Percentiles rank a stretch among this genome's conserved stretches.
Conservation (phyloP, 2,113 vertebrate genomes). For the Paramisgurnus dabryanus region DNA sequence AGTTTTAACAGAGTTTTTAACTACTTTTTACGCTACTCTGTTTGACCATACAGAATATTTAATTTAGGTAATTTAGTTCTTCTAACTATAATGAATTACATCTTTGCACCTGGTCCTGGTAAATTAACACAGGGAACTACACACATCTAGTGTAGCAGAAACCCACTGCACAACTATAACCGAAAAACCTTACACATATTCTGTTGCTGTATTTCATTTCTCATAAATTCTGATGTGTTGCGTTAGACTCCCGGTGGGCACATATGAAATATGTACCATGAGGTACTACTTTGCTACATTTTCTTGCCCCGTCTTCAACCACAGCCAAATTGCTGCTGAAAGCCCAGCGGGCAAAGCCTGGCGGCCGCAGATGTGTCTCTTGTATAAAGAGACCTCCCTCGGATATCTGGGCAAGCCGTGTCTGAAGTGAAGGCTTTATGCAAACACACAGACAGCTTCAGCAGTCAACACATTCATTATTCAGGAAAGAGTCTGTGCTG, state of each 20-base stretch:
- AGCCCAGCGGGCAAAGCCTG: slow-evolving; percentile 31
- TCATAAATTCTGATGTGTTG: slow-evolving; percentile 36
- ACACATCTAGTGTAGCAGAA: not conserved
- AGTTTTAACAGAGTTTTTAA: not conserved
- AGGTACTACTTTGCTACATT: slow-evolving; percentile 39
- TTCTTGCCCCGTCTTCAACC: slow-evolving; percentile 33
- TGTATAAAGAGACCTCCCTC: slow-evolving; percentile 48
- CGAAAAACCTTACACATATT: not conserved
- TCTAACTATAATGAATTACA: no score
- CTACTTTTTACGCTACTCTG: no score
- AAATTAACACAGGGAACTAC: not conserved
- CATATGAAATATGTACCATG: slow-evolving; percentile 34
- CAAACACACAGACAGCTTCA: slow-evolving; percentile 52
- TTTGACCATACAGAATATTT: no score
- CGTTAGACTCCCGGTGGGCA: slow-evolving; percentile 29
- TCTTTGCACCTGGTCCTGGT: not conserved
- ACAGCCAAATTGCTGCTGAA: slow-evolving; percentile 33
- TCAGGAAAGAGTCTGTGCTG: slow-evolving; percentile 41
- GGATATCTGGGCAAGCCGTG: slow-evolving; percentile 37
- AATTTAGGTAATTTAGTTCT: no score
- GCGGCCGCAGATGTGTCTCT: slow-evolving; percentile 30
- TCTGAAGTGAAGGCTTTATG: slow-evolving; percentile 52
- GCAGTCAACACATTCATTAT: slow-evolving; percentile 52
- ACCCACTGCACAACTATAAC: not conserved
- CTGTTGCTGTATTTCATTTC: slow-evolving; percentile 20